phyloP scores from a whole-genome alignment of 2,113 vertebrate species.

The Sinosuthora webbiana region DNA sequence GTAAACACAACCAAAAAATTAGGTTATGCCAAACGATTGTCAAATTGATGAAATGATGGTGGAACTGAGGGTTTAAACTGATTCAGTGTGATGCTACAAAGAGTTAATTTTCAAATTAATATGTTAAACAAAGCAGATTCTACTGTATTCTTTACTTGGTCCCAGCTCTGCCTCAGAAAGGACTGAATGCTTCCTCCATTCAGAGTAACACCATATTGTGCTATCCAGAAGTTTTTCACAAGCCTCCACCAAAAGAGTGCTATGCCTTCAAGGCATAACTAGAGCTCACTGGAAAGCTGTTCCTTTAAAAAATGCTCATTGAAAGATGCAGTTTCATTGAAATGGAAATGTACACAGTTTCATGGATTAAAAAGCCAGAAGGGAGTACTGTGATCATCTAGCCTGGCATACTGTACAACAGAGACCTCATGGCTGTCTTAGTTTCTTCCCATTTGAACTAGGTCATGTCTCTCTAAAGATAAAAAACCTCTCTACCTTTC shows the following conservation, averaged over 20 bases:
- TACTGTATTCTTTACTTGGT: background rate
- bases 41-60: background rate
- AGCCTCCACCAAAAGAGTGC: constrained; percentile 42
- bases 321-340: constrained; percentile 63
- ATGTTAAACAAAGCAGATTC: background rate
- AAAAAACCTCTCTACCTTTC: background rate
- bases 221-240: constrained; percentile 62
- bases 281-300: constrained; percentile 41
- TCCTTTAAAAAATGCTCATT: constrained; percentile 60
- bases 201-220: constrained; percentile 46
- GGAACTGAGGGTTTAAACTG: background rate
- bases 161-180: background rate
- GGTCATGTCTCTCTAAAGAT: constrained; percentile 53
- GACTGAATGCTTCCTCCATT: constrained; percentile 29
- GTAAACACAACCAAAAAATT: background rate
- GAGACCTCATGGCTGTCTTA: constrained; percentile 48
- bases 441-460: constrained; percentile 52
- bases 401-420: constrained; percentile 52
- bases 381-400: constrained; percentile 62
- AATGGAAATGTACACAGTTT: constrained; percentile 65
- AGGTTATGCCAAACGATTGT: background rate
- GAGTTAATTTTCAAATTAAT: constrained; percentile 27
- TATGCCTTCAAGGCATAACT: constrained; percentile 64
- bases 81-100: background rate
- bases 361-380: constrained; percentile 64